A percentile compares a stretch with the other conserved stretches of the same genome.
Evolutionary conservation across 2,888 invertebrate species (phyloP).

Genomic region (Drosophila borborema): DNA sequence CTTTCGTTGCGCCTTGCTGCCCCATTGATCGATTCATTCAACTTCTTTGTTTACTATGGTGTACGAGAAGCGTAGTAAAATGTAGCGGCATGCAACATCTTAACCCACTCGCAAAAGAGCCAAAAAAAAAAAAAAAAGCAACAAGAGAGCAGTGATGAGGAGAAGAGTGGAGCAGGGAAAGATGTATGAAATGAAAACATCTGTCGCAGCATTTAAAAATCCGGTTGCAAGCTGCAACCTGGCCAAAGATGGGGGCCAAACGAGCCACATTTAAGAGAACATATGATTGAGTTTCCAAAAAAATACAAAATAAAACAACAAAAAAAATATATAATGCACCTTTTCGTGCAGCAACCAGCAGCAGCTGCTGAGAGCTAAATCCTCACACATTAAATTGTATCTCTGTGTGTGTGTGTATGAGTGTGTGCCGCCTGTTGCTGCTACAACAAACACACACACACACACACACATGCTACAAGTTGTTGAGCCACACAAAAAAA

Average conservation of each 20-base stretch:
- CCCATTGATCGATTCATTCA: constrained; percentile 79
- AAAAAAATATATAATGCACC: constrained; percentile 52
- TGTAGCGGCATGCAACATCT: constrained; percentile 56
- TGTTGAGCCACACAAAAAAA: constrained; percentile 27
- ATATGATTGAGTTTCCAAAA: constrained; percentile 74
- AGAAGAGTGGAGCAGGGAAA: not conserved
- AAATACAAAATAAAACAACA: constrained; percentile 20
- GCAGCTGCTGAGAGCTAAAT: constrained; percentile 51
- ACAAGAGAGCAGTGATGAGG: constrained; percentile 17
- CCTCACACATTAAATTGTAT: constrained; percentile 14
- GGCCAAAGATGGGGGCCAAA: constrained; percentile 57
- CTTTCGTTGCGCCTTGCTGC: constrained; percentile 29
- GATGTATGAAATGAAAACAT: constrained; percentile 54
- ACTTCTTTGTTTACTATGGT: constrained; percentile 69
- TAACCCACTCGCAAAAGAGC: constrained; percentile 53
- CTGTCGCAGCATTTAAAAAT: constrained; percentile 68
- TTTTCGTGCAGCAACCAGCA: constrained; percentile 60
- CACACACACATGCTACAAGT: constrained; percentile 51
- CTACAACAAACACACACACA: constrained; percentile 28
- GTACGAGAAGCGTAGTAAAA: constrained; percentile 65
- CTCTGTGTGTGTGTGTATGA: not conserved
- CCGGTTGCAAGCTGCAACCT: constrained; percentile 77
- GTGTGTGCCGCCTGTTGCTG: constrained; percentile 40
- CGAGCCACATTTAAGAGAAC: constrained; percentile 51
- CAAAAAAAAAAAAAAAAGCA: constrained; percentile 4